Base-by-base conservation (phyloP, 1,140 invertebrate genomes). In the Batillaria attramentaria region DNA sequence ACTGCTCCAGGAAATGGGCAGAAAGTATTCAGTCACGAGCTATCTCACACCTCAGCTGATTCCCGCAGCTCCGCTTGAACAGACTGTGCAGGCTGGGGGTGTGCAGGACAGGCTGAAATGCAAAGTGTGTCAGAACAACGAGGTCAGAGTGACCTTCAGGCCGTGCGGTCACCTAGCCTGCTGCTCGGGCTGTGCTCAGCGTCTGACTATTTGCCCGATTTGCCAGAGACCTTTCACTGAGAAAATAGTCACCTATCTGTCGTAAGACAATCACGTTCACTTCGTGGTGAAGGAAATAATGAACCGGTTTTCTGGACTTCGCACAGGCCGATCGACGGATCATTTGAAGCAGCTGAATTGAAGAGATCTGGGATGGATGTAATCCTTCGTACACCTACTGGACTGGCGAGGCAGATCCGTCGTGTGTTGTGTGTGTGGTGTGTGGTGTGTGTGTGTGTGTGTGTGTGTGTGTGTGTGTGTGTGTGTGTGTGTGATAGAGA, bases 101-200 rank as follows among this genome's bases (percentile, higher is more conserved):
- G 20, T 20, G 20, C 46, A 50, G 8, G 46, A 50, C 10, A 60
- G 24, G 24, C 93, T 95, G 73, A 91, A 95, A 43, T 98, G 96
- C 89, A 97, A 97, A 93, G 95, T 97, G 83, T 98, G 96, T 86
- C 94, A 97, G 93, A 96, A 97, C 89, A 92, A 93, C 80, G 96
- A 97, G 91, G 94, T 96, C 77, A 94, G 94, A 50, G 94, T 97
- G 72, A 95, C 96, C 65, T 96, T 97, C 91, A 91, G 97, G 83
- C 96, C 96, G 39, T 97, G 96, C 89, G 95, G 96, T 3, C 96
- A 97, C 92, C 92, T 97, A 81, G 94, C 96, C 42, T 94, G 95
- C 35, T 97, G 96, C 90, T 93, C 94, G 6, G 93, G 94, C 60
- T 97, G 96, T 92, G 95, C 95, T 3, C 92, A 94, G 3, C 93